Evolutionary conservation across 2,888 invertebrate genomes (phyloP).

Genomic region (Patella caerulea): DNA sequence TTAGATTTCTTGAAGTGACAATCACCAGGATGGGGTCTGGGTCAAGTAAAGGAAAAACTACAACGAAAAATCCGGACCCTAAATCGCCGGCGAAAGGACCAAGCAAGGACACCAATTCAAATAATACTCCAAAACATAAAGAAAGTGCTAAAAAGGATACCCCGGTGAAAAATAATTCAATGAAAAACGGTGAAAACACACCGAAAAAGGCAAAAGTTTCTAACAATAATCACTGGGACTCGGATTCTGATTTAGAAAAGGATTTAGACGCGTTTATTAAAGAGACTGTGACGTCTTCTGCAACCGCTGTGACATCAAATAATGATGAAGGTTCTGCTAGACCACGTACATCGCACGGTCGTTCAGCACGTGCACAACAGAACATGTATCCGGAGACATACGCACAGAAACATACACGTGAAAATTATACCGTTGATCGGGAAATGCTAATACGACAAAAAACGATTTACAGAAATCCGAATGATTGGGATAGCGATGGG

Average conservation of each 20-base stretch:
- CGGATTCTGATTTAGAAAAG: conserved; percentile 23
- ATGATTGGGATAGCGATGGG: conserved; percentile 42
- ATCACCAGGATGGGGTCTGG: neutral
- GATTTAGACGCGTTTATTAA: conserved; percentile 35
- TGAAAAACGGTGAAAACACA: neutral
- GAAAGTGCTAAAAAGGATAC: neutral
- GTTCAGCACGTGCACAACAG: neutral
- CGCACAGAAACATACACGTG: conserved; percentile 47
- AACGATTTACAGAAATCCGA: conserved; percentile 47
- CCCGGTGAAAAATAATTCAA: conserved; percentile 3
- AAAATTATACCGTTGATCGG: conserved; percentile 43
- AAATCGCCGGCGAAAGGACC: neutral
- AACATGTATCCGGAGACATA: conserved; percentile 46
- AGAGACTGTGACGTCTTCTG: neutral
- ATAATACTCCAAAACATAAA: neutral
- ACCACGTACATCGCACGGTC: neutral
- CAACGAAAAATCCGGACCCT: neutral
- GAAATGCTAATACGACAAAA: conserved; percentile 47
- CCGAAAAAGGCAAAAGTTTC: neutral
- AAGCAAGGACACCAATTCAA: neutral
- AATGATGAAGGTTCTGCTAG: neutral
- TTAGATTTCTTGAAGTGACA: conserved; percentile 25
- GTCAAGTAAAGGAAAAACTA: neutral
- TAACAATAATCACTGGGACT: neutral
- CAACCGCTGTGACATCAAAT: neutral